Base-by-base conservation (phyloP, 2,113 vertebrate genomes). In the Proteles cristata region DNA sequence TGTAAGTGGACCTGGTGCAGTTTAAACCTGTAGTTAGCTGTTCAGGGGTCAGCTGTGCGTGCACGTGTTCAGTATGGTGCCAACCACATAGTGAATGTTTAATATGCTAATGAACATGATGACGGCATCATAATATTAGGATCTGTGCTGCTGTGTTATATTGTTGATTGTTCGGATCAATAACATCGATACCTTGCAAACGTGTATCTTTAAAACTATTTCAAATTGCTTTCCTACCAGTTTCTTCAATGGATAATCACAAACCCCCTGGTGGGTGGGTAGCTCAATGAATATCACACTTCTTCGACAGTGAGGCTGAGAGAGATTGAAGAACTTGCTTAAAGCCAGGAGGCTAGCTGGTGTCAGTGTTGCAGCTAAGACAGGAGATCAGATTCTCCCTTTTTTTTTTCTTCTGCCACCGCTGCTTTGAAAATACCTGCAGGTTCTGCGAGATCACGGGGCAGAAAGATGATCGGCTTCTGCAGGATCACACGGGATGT, bases 391-490 rank as follows among this genome's bases (percentile, higher is more conserved):
- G 35, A 28, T 74, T n/a, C 11, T 39, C 23, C 23, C 53, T 61
- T 63, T 23, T 61, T 23, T 58, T 61, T 53, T 28, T 0, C 31
- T 45, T 68, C 31, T 14, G 25, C 68, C 35, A 48, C 25, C 14
- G 19, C 61, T 21, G 58, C 61, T 55, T 87, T 45, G 43, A n/a
- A 68, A 68, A 19, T 0, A 45, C 61, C 69, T 17, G 33, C 26
- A 53, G 33, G 48, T 69, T 93, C 15, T 39, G 43, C 8, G 69
- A 33, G 69, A 48, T 39, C 65, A 45, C 31, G 83, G 45, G 0
- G 0, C 35, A 74, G 85, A 81, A 25, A 39, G 63, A 43, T 1
- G 16, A 33, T 4, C 0, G 0, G 10, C 80, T 65, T 83, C 35
- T 80, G 63, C 5, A 6, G 68, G 80, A 73, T 50, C 74, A 35